A percentile compares a stretch with the other conserved stretches of the same genome.
phyloP scores from a whole-genome alignment of 2,797 vertebrate species.

The Eulemur mongoz region DNA sequence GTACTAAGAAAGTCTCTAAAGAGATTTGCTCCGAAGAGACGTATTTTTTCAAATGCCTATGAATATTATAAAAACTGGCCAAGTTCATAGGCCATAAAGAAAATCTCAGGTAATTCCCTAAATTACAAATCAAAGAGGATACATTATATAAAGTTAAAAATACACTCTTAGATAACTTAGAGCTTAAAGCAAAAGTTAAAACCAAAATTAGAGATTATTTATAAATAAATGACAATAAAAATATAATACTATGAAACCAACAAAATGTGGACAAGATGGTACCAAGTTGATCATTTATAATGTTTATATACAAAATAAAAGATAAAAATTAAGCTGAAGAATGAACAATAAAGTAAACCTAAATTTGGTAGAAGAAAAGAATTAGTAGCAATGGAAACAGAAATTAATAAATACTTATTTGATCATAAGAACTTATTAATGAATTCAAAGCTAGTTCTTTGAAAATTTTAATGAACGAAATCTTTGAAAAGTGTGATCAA shows the following conservation, averaged over 20 bases:
- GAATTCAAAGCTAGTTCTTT: neutral
- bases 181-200: slow-evolving; percentile 17
- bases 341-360: neutral
- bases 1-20: neutral
- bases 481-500: neutral
- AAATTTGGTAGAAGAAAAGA: neutral
- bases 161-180: neutral
- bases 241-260: neutral
- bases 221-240: neutral
- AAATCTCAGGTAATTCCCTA: neutral
- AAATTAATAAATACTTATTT: neutral
- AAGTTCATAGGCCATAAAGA: neutral
- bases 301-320: neutral
- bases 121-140: neutral
- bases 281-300: neutral
- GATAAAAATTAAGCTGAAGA: neutral
- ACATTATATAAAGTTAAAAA: neutral
- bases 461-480: neutral
- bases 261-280: neutral
- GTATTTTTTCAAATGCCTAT: neutral
- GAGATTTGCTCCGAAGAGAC: neutral
- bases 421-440: neutral
- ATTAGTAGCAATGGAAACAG: neutral
- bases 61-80: neutral
- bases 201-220: neutral